phyloP scores from a whole-genome alignment of 2,888 invertebrate genomes.

The Nemoura dubitans region DNA sequence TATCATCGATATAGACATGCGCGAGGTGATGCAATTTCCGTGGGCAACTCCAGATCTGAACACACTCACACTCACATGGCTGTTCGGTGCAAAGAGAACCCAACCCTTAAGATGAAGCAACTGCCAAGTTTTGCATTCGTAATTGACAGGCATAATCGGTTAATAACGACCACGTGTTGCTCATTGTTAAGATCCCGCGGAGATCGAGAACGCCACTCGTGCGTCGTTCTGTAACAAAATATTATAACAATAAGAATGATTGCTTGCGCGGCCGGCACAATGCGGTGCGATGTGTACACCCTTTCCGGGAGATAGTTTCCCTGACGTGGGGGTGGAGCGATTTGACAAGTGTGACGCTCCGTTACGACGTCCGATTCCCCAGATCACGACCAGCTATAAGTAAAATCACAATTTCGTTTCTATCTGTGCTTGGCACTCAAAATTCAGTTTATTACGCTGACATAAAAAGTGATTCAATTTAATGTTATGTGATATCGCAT shows the following conservation, averaged over 20 bases:
- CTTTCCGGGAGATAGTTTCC: not conserved
- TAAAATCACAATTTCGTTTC: not conserved
- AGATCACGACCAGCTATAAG: not conserved
- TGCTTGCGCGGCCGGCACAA: not conserved
- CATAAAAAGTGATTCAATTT: not conserved
- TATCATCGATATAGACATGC: not conserved
- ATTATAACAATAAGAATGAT: not conserved
- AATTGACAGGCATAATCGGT: not conserved
- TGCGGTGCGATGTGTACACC: not conserved
- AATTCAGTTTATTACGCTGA: not conserved
- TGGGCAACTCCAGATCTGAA: not conserved
- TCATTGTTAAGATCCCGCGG: not conserved
- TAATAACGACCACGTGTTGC: not conserved
- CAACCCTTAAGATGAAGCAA: conserved; percentile 7
- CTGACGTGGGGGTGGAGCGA: not conserved
- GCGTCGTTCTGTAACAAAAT: not conserved
- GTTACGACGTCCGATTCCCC: not conserved
- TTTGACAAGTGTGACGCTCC: not conserved
- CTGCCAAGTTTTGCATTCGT: not conserved
- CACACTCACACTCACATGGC: not conserved
- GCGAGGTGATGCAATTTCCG: not conserved
- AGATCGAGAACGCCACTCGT: not conserved
- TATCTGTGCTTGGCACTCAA: not conserved
- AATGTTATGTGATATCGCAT: not conserved
- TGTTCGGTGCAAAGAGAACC: not conserved